Evolutionary conservation across 2,113 vertebrate genomes (phyloP).

Genomic region (Pygoscelis adeliae): DNA sequence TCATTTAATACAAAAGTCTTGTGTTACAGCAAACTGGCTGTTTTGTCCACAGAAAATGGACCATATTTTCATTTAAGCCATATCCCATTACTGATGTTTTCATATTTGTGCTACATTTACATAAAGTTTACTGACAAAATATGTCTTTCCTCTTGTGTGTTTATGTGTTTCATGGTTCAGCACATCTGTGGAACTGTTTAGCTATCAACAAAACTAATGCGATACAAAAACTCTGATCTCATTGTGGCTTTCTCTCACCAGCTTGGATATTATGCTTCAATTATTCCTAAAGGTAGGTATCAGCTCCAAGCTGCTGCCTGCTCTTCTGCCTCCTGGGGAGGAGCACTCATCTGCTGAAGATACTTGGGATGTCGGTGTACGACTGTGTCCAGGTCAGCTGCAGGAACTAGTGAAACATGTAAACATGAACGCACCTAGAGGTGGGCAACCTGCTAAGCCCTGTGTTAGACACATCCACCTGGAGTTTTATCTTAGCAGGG

Average conservation of each 20-base stretch:
- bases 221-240: neutral
- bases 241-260: neutral
- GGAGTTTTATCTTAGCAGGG: neutral
- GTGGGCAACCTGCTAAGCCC: neutral
- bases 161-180: neutral
- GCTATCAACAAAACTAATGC: neutral
- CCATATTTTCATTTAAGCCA: neutral
- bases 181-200: neutral
- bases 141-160: neutral
- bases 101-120: neutral
- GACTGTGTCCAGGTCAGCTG: neutral
- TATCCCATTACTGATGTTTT: neutral
- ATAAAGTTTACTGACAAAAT: neutral
- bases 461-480: neutral
- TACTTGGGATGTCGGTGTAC: neutral
- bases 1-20: neutral
- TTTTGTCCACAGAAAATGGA: neutral
- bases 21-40: neutral
- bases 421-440: neutral
- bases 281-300: neutral
- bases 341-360: neutral
- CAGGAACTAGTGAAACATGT: neutral
- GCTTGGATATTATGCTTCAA: neutral
- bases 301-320: neutral
- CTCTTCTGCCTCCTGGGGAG: neutral